These are phyloP conservation scores for Sebastes diaconus DNA, from an alignment of 2,797 vertebrate species.

Conservation along the genomic window DNA sequence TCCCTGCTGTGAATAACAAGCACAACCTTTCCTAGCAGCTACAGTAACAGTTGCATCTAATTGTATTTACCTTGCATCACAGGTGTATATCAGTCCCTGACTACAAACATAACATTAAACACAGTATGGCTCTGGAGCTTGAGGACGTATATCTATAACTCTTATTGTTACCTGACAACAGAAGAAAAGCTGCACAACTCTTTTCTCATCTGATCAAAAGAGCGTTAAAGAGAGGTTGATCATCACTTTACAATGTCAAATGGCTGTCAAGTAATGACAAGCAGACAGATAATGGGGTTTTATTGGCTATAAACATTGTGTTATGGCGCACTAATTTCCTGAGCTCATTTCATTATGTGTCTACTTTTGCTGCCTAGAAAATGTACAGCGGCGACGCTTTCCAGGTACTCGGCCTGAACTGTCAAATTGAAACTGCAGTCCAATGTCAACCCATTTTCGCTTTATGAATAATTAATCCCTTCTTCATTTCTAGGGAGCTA, in stretches of 20 bases:
- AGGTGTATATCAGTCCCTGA: background rate
- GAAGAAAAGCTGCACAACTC: background rate
- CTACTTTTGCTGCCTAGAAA: background rate
- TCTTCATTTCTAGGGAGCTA: conserved; percentile 53
- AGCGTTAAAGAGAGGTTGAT: background rate
- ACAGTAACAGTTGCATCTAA: background rate
- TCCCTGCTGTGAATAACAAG: background rate
- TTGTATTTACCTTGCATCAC: conserved; percentile 6
- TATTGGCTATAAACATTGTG: background rate
- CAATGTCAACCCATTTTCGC: conserved; percentile 60
- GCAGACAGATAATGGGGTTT: background rate
- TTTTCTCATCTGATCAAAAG: background rate
- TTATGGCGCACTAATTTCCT: background rate
- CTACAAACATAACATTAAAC: background rate
- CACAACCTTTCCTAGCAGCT: background rate
- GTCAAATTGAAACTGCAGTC: conserved; percentile 61
- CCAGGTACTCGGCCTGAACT: conserved; percentile 49
- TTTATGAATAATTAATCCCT: conserved; percentile 71
- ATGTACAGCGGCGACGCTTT: conserved; percentile 20
- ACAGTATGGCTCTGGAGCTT: background rate
- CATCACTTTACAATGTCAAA: background rate
- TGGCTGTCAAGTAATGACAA: background rate
- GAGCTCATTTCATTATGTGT: background rate
- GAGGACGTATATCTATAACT: background rate
- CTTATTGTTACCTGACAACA: background rate